Evolutionary conservation across 2,113 vertebrate species (phyloP).

Genomic region (Chloroceryle aenea): DNA sequence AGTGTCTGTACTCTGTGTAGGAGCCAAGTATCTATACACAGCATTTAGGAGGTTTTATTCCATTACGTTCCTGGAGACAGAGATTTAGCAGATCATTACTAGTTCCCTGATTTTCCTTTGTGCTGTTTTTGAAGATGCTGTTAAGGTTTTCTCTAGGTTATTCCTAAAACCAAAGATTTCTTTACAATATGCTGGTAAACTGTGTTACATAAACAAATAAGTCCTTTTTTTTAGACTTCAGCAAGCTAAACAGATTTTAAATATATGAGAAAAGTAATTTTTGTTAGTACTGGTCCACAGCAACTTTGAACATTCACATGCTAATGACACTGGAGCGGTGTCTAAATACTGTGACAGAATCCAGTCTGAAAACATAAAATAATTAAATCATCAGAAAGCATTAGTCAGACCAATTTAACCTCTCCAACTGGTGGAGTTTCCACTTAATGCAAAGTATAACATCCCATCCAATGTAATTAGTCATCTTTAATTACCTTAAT

Average conservation of each 20-base stretch:
- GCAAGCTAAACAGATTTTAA: background rate
- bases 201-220: background rate
- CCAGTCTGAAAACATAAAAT: background rate
- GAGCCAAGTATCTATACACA: background rate
- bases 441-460: background rate
- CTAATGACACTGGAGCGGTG: background rate
- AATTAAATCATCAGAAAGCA: background rate
- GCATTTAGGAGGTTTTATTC: background rate
- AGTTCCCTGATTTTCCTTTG: background rate
- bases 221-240: background rate
- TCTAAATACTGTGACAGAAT: background rate
- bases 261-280: background rate
- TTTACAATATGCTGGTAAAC: background rate
- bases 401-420: background rate
- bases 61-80: background rate
- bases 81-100: background rate
- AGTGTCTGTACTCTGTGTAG: background rate
- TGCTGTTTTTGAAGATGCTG: background rate
- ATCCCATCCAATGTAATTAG: background rate
- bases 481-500: background rate
- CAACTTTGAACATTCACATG: background rate
- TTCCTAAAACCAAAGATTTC: background rate
- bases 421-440: background rate
- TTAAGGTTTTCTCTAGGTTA: background rate
- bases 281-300: background rate